Conservation (phyloP, 64 coral and sea anemone species). For the Pocillopora damicornis region DNA sequence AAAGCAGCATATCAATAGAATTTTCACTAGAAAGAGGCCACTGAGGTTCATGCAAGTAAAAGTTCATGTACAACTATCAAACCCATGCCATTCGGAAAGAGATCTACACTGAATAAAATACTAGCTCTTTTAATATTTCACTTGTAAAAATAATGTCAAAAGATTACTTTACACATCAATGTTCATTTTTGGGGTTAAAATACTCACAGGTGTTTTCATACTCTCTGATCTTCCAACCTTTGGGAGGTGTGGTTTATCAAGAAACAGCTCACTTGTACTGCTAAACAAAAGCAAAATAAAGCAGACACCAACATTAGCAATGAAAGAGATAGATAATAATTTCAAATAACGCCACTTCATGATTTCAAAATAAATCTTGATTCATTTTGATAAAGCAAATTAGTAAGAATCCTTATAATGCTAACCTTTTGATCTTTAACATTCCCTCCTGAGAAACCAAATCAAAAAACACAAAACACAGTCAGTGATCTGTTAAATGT, state of each 20-base stretch:
- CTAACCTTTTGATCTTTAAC: constrained; percentile 12
- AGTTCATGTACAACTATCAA: no score
- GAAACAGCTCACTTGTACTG: constrained; percentile 10
- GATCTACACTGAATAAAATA: not conserved
- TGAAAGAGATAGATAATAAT: not conserved
- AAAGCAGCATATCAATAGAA: not conserved
- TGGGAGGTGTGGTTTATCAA: constrained; percentile 24
- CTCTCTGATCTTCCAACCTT: constrained; percentile 63
- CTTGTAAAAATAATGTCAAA: no score
- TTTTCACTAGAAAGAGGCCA: no score
- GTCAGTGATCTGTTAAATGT: no score
- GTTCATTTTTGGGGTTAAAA: not conserved
- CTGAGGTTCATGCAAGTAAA: no score
- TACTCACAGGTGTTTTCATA: constrained; percentile 54
- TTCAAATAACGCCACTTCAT: not conserved
- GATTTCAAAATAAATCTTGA: no score
- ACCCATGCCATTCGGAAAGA: not conserved
- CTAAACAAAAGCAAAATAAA: not conserved
- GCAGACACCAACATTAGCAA: not conserved
- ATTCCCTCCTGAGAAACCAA: constrained; percentile 2
- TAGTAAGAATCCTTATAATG: not conserved
- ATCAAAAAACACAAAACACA: not conserved
- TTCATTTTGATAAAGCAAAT: no score
- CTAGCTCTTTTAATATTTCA: not conserved
- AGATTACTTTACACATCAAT: no score